Evolutionary conservation across 1,140 invertebrate species (phyloP), one percentile per base, ranked within the genome.

Genomic region (Saccostrea glomerata): DNA sequence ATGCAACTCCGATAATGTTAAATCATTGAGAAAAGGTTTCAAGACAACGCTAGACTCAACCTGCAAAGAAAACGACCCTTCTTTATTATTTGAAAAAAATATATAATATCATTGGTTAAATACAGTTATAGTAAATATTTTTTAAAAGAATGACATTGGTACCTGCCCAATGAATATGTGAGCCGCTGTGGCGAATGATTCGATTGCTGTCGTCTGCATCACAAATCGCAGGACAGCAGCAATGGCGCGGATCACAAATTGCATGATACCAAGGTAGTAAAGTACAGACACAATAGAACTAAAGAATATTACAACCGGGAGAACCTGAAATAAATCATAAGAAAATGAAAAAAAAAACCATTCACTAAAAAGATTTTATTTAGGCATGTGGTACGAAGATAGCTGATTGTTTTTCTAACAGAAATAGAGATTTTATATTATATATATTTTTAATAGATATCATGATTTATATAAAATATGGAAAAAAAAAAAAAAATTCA

Each of bases 1-100:
- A 94, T 99, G 98, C 0, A 99, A 94, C 95, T 99, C 99, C 0
- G 98, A 99, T 66, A 96, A 95, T 0, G 98, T 99, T 92, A 99
- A 95, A 85, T 96, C 93, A 25, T 95, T 92, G 12, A 99, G 94
- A 40, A 94, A 91, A 0, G 94, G 94, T 25, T 90, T 89, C 73
- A 99, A 97, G 20, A 99, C 92, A 13, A 99, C 94, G 0, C 98
- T 97, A n/a, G 98, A 97, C 96, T 99, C 98, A 1, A 97, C 97
- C 98, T 98, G 94, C 2, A 88, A 84, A 11, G 54, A 13, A 87
- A 66, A 17, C 60, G 90, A 58, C 91, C 84, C 13, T 15, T 23
- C 85, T 5, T 17, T 60, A 20, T 12, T 15, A 60, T 60, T 60
- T n/a, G 17, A 30, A 47, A 82, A 0, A n/a, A 23, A 23, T 13